phyloP scores from a whole-genome alignment of 2,113 vertebrate species.

The Petromus typicus region DNA sequence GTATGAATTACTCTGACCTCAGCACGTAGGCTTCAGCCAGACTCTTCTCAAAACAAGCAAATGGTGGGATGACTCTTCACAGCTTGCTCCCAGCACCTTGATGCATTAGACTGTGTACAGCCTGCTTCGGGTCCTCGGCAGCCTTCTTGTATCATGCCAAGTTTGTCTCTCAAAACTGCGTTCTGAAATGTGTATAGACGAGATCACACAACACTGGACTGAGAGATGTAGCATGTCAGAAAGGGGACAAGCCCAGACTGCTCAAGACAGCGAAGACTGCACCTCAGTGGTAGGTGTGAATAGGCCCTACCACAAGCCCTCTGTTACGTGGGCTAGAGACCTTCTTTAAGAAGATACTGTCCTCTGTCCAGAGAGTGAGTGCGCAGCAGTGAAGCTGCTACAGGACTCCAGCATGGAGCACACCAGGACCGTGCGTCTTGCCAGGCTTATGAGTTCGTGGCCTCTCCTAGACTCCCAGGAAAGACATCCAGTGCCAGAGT shows the following conservation, averaged over 20 bases:
- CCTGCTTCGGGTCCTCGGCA: no score
- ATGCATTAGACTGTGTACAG: no score
- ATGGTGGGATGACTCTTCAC: no score
- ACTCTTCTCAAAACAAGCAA: no score
- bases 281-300: accelerated
- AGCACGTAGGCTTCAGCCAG: no score
- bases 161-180: background rate
- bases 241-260: background rate
- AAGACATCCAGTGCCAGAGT: accelerated
- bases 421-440: accelerated
- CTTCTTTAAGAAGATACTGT: background rate
- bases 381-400: background rate
- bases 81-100: no score
- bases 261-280: no score
- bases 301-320: background rate
- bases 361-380: background rate
- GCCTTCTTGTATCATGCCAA: background rate
- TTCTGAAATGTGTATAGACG: background rate
- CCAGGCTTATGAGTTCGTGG: no score
- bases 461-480: background rate
- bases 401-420: accelerated
- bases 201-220: background rate
- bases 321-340: background rate
- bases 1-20: no score
- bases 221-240: no score